These are phyloP conservation scores for Eucriotettix oculatus DNA, from an alignment of 2,888 invertebrate species.

Conservation along the genomic window DNA sequence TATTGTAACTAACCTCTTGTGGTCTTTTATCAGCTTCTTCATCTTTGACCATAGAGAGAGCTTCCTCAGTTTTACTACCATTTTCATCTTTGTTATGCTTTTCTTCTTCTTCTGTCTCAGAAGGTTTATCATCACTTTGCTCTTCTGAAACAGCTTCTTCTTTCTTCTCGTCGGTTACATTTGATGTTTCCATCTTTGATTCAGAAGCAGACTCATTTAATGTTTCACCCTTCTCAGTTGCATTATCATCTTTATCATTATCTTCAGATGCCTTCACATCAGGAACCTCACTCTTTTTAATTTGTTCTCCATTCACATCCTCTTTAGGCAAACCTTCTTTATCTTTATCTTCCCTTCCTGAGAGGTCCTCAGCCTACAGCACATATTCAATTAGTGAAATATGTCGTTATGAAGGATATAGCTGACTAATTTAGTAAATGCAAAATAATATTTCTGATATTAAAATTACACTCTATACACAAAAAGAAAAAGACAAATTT, in stretches of 20 bases:
- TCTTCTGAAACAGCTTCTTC: not conserved
- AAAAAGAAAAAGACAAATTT: no score
- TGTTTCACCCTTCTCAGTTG: no score
- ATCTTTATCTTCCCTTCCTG: not conserved
- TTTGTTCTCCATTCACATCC: not conserved
- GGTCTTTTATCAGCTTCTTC: slow-evolving; percentile 21
- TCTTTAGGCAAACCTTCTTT: not conserved
- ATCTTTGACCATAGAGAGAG: slow-evolving; percentile 5
- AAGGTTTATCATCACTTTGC: not conserved
- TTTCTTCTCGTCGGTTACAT: not conserved
- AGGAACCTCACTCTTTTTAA: not conserved
- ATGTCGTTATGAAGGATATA: no score
- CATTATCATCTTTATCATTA: not conserved
- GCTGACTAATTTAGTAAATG: no score
- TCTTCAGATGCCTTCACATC: not conserved
- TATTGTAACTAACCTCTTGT: not conserved
- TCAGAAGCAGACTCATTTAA: not conserved
- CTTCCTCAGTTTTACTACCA: slow-evolving; percentile 20
- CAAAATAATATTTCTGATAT: no score
- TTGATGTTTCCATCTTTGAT: not conserved
- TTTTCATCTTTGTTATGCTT: not conserved
- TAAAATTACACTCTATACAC: no score
- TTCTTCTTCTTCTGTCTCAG: not conserved
- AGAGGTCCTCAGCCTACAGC: not conserved
- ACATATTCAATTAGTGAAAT: no score